A percentile compares a stretch with the other conserved stretches of the same genome.
Conservation (phyloP, 1,140 invertebrate species). For the Periplaneta americana region DNA sequence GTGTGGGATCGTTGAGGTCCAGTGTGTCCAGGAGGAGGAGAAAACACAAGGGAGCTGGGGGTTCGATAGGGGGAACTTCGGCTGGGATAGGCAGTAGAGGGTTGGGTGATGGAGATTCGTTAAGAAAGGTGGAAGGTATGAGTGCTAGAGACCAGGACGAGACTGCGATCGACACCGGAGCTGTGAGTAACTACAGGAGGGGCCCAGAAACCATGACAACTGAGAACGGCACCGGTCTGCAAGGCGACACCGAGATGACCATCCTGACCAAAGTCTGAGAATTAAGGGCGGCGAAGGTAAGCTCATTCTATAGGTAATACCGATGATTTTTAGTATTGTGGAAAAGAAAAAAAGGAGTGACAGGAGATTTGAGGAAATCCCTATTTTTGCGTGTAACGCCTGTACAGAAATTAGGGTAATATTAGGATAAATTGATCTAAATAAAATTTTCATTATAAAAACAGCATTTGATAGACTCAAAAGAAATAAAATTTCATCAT, state of each 20-base stretch:
- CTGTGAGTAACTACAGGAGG: background rate
- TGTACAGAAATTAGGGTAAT: too few relatives aligned
- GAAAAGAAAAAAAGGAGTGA: too few relatives aligned
- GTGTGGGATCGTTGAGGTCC: constrained; percentile 11
- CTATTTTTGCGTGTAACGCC: too few relatives aligned
- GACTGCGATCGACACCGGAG: background rate
- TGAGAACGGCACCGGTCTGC: constrained; percentile 8
- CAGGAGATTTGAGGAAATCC: too few relatives aligned
- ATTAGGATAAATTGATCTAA: too few relatives aligned
- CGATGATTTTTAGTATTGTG: too few relatives aligned
- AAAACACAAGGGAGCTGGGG: background rate
- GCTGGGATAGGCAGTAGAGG: background rate
- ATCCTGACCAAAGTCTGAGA: constrained; percentile 43
- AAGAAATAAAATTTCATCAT: too few relatives aligned
- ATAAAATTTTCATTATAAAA: too few relatives aligned
- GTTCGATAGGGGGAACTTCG: background rate
- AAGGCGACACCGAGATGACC: constrained; percentile 43
- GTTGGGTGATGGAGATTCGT: background rate
- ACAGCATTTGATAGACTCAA: too few relatives aligned
- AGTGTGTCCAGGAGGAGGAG: constrained; percentile 3
- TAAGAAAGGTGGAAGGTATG: background rate
- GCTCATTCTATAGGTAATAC: too few relatives aligned
- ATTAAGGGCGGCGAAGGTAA: background rate
- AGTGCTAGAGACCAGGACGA: background rate
- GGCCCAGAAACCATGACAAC: constrained; percentile 8